Percentiles rank a stretch among this genome's conserved stretches.
Conservation (phyloP, 2,888 invertebrate species). For the Malthinus seriepunctatus region DNA sequence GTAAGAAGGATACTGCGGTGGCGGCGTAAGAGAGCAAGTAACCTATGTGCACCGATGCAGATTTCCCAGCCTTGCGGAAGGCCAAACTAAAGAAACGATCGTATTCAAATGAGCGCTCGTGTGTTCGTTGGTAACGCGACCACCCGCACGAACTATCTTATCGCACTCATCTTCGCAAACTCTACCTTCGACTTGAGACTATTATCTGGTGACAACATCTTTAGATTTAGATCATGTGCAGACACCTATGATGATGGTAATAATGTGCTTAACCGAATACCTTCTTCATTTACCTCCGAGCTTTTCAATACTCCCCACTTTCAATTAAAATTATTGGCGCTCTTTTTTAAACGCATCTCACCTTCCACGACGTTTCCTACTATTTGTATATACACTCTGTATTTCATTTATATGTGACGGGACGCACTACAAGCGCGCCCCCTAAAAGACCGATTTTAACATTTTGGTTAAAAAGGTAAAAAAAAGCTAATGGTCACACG, state of each 20-base stretch:
- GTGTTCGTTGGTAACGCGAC: constrained; percentile 44
- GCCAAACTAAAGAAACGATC: constrained; percentile 47
- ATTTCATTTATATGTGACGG: too few species aligned
- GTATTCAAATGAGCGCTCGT: constrained; percentile 55
- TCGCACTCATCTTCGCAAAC: constrained; percentile 48
- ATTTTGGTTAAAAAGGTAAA: too few species aligned
- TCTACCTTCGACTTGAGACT: constrained; percentile 37
- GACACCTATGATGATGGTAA: constrained; percentile 51
- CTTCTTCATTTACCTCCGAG: too few species aligned
- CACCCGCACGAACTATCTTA: constrained; percentile 51
- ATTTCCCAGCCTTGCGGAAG: constrained; percentile 41
- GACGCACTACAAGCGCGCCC: background rate
- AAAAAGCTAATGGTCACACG: too few species aligned
- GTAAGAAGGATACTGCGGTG: constrained; percentile 38
- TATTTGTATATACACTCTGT: too few species aligned
- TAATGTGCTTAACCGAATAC: background rate
- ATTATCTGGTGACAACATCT: constrained; percentile 57
- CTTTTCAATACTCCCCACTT: too few species aligned
- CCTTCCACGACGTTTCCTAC: too few species aligned
- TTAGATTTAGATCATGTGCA: constrained; percentile 53
- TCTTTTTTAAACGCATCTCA: too few species aligned
- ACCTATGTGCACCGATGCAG: constrained; percentile 42
- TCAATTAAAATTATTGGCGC: too few species aligned
- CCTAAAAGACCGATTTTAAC: too few species aligned
- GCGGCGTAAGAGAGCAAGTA: constrained; percentile 31